Base-by-base conservation (phyloP, 2,888 invertebrate genomes). In the Noctua janthe region DNA sequence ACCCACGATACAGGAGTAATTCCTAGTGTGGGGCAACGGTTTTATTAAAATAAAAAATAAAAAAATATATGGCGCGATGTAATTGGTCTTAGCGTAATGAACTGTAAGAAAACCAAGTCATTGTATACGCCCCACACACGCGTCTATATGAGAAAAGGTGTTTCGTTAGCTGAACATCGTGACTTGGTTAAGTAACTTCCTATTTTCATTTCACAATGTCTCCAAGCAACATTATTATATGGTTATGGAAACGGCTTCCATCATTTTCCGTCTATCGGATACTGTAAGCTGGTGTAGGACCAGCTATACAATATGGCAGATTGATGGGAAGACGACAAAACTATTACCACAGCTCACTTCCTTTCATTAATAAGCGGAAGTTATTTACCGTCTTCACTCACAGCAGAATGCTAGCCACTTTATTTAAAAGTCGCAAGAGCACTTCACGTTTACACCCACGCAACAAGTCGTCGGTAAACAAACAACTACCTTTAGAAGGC, bases 381-480 rank as follows among this genome's bases (percentile, higher is more conserved):
- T 87, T 78, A 83, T 80, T 72, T 77, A 74, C 72, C 29, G 17
- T 64, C 66, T 75, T 75, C 81, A 73, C 67, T 77, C 69, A 74
- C 56, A 73, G 47, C 72, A 73, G 1, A 10, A 13, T 70, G 29
- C 23, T 56, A 20, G 23, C 23, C 51, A 49, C 69, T 20, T 64
- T 54, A 11, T 20, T 43, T 47, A 15, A 64, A 74, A 78, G 74
- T 66, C n/a, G 49, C 43, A 66, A 47, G 43, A 29, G 77, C 35
- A 49, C 47, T 76, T 74, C 67, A 71, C 56, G 23, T 62, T 13
- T 1, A 71, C 64, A 67, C 77, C 76, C 49, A 78, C 78, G 82
- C 86, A 87, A 89, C 84, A 87, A 86, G 85, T 86, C 39, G 66
- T 56, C 56, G 51, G 56, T 82, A 66, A 76, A 56, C 54, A 85